A percentile compares a stretch with the other conserved stretches of the same genome.
Conservation (phyloP, 2,113 vertebrate genomes). For the Enhydra lutris region DNA sequence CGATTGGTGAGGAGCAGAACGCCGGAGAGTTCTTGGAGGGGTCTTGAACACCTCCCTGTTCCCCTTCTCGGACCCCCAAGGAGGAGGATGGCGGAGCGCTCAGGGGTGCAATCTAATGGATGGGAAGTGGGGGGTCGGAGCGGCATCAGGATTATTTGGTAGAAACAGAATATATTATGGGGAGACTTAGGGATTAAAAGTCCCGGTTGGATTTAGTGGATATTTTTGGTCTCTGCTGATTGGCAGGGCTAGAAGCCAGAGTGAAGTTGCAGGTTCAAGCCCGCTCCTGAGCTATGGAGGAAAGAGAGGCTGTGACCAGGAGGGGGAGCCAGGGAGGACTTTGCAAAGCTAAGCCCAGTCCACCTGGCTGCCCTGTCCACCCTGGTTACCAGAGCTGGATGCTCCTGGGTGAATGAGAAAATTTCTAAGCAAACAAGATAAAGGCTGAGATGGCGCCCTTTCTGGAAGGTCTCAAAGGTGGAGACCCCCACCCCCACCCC, state of each 20-base stretch:
- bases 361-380: background rate
- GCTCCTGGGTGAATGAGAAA: background rate
- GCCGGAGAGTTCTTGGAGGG: no score
- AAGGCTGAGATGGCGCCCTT: background rate
- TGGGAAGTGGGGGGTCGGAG: fast-evolving
- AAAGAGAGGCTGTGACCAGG: background rate
- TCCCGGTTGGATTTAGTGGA: background rate
- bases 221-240: background rate
- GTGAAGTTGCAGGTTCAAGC: background rate
- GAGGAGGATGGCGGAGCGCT: background rate
- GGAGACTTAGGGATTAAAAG: background rate
- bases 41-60: background rate
- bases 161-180: background rate
- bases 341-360: background rate
- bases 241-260: background rate
- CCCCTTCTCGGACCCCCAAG: background rate
- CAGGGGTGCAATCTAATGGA: no score
- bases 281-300: fast-evolving
- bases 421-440: background rate
- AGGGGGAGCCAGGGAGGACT: background rate
- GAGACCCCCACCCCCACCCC: background rate
- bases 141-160: background rate
- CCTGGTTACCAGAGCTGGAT: no score
- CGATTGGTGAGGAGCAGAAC: background rate
- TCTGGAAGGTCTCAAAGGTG: background rate